Evolutionary conservation across 2,113 vertebrate species (phyloP).

Genomic region (Cyanistes caeruleus): DNA sequence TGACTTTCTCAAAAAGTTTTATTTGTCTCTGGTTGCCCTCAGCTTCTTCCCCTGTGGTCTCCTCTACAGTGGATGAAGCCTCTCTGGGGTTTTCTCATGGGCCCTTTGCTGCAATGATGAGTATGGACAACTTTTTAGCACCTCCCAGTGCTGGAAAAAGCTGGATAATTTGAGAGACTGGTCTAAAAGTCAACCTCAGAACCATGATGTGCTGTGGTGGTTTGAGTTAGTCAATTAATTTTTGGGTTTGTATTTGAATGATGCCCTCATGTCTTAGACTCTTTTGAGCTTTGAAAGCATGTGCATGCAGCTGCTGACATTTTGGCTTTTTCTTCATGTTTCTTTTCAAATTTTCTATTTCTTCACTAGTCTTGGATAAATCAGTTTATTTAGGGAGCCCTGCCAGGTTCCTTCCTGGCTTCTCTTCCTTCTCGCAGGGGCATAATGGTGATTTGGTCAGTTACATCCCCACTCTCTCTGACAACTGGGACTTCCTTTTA

Average conservation of each 20-base stretch:
- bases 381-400: neutral
- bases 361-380: constrained; percentile 11
- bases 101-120: neutral
- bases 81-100: neutral
- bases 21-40: neutral
- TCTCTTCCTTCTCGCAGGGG: neutral
- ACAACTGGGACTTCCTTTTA: neutral
- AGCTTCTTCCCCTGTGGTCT: neutral
- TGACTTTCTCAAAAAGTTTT: neutral
- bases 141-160: neutral
- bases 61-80: neutral
- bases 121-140: neutral
- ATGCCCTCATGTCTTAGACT: neutral
- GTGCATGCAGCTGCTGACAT: constrained; percentile 65
- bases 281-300: constrained; percentile 43
- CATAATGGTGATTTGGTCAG: neutral
- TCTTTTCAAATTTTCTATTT: neutral
- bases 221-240: constrained; percentile 46
- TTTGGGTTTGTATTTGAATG: constrained; percentile 40
- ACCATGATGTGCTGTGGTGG: constrained; percentile 35
- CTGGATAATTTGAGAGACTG: neutral
- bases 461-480: neutral
- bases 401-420: neutral
- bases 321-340: neutral
- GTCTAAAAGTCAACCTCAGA: neutral